A percentile compares a stretch with the other conserved stretches of the same genome.
These are phyloP conservation scores for Galerucella nymphaeae DNA, from an alignment of 2,888 invertebrate species.

Conservation along the genomic window DNA sequence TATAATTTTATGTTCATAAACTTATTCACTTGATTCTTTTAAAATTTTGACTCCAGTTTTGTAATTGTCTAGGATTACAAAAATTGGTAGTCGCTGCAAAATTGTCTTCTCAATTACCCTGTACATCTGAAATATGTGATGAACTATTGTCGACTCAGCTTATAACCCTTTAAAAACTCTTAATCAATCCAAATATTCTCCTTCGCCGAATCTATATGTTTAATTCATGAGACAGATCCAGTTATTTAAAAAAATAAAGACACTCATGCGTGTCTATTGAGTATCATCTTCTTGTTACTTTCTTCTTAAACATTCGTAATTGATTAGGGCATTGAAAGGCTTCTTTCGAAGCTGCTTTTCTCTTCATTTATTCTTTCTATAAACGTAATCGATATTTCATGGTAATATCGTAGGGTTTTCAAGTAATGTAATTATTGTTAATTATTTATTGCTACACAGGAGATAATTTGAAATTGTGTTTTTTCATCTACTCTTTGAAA, in stretches of 20 bases:
- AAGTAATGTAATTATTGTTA: too few relatives aligned
- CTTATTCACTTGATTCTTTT: too few relatives aligned
- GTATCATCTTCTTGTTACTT: conserved; percentile 32
- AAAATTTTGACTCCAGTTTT: neutral
- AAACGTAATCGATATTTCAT: conserved; percentile 38
- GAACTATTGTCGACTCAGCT: neutral
- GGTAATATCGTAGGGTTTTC: conserved; percentile 17
- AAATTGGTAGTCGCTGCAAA: neutral
- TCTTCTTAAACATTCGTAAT: conserved; percentile 28
- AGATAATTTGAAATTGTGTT: conserved; percentile 18
- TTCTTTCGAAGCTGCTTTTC: conserved; percentile 28
- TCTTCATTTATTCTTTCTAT: conserved; percentile 28
- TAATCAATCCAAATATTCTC: conserved; percentile 4
- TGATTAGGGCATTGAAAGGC: conserved; percentile 33
- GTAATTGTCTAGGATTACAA: neutral
- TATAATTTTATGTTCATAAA: too few relatives aligned
- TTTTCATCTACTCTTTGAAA: neutral
- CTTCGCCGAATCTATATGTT: conserved; percentile 22
- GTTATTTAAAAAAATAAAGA: conserved; percentile 37
- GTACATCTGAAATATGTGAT: too few relatives aligned
- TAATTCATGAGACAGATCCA: conserved; percentile 38
- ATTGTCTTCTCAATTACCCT: too few relatives aligned
- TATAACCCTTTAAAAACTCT: neutral
- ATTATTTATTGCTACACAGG: too few relatives aligned
- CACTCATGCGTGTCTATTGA: conserved; percentile 31